Evolutionary conservation across 2,797 vertebrate species (phyloP), one percentile per base, ranked within the genome.

Genomic region (Sebastes kiyomatsui): DNA sequence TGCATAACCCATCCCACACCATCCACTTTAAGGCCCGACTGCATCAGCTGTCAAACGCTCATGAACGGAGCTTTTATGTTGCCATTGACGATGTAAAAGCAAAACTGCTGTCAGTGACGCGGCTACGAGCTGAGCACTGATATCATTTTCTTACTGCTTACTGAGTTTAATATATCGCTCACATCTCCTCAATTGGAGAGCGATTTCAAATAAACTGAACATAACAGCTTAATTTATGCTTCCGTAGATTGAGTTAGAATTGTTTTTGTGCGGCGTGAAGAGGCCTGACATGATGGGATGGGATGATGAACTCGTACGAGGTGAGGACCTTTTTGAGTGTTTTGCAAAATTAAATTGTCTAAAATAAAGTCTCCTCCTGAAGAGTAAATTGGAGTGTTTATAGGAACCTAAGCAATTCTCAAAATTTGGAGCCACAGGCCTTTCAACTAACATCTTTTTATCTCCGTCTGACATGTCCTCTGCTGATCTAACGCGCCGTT

Each of bases 1-100:
- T 87, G 77, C 83, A 88, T 58, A 78, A 71, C 33, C 72, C 66
- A 76, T 33, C 72, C 27, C 56, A 61, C 75, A 78, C 42, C 49
- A 16, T 75, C 28, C 60, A 55, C 76, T 84, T 80, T 72, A 72
- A 64, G 66, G 59, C 42, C 75, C 28, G 68, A 66, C 56, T 73
- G 79, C 78, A 49, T 69, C 79, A 56, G 49, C 49, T 30, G 59
- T 75, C 68, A 71, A 60, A 85, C 35, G 65, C 77, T 77, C 72
- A 84, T 59, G 77, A 86, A 67, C 6, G 42, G 32, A 49, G 52
- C 58, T 80, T 75, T 82, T 59, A 72, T 67, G 59, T 65, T 27
- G 64, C 20, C 70, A 38, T 67, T 66, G 75, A 68, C 56, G 32
- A 11, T 4, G 32, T 38, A 22, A 56, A 73, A 72, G 70, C 38